These are phyloP conservation scores for Hydrozoanthus gracilis DNA, from an alignment of 92 coral and sea anemone genomes.

Conservation along the genomic window DNA sequence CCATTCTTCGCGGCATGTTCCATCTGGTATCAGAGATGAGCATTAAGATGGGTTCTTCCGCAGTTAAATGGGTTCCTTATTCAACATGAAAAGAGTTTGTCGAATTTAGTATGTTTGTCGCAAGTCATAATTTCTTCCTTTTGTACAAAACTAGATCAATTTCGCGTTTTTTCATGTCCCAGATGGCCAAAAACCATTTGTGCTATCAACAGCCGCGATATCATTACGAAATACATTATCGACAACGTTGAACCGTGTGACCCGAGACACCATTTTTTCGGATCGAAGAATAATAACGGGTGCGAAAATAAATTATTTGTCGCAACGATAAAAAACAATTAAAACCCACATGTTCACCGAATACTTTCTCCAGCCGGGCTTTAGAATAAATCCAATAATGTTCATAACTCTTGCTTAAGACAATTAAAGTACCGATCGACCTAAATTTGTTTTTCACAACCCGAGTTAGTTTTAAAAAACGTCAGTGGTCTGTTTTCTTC, in stretches of 20 bases:
- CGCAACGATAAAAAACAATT: slow-evolving; percentile 25
- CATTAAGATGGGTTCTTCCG: slow-evolving; percentile 24
- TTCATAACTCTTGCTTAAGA: neutral
- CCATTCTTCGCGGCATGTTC: slow-evolving; percentile 37
- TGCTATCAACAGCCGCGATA: slow-evolving; percentile 33
- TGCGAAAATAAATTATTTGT: slow-evolving; percentile 35
- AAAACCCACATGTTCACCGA: slow-evolving; percentile 15
- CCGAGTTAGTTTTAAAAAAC: neutral
- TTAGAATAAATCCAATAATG: neutral
- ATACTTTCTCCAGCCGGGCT: slow-evolving; percentile 9
- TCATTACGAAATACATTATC: slow-evolving; percentile 14
- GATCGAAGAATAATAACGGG: neutral
- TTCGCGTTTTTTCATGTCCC: slow-evolving; percentile 40
- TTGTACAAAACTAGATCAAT: neutral
- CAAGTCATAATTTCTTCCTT: neutral
- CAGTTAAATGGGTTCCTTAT: slow-evolving; percentile 12
- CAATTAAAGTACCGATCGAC: neutral
- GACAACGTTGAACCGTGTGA: slow-evolving; percentile 16
- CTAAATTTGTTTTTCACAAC: neutral
- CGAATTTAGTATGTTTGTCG: neutral
- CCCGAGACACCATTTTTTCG: neutral
- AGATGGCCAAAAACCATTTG: slow-evolving; percentile 20
- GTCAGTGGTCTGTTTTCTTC: neutral
- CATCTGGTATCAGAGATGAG: slow-evolving; percentile 43
- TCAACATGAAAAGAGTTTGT: neutral